phyloP scores from a whole-genome alignment of 1,140 invertebrate genomes.

The Lordiphosa collinella region DNA sequence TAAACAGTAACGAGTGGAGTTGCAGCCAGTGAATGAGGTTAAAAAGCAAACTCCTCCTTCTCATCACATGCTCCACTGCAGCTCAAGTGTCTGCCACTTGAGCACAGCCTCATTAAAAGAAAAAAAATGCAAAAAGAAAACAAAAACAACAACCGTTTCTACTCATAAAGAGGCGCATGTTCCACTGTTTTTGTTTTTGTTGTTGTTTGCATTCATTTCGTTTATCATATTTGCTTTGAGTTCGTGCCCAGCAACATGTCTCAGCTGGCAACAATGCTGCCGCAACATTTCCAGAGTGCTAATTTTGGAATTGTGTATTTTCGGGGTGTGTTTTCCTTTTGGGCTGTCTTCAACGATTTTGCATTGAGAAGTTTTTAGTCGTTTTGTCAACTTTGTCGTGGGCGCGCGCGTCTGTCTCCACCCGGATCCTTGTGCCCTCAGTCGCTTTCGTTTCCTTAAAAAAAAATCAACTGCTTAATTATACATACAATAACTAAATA shows the following conservation, averaged over 20 bases:
- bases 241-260: slow-evolving; percentile 13
- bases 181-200: slow-evolving; percentile 2
- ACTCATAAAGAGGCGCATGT: slow-evolving; percentile 6
- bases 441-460: background rate
- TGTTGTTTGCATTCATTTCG: slow-evolving; percentile 6
- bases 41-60: slow-evolving; percentile 12
- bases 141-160: slow-evolving; percentile 17
- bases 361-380: slow-evolving; percentile 45
- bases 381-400: slow-evolving; percentile 61
- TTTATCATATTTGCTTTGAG: slow-evolving; percentile 16
- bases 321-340: slow-evolving; percentile 54
- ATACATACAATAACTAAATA: slow-evolving; percentile 32
- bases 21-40: slow-evolving; percentile 43
- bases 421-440: slow-evolving; percentile 7
- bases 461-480: slow-evolving; percentile 15
- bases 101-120: slow-evolving; percentile 58
- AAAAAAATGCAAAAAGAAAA: slow-evolving; percentile 11
- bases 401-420: slow-evolving; percentile 16
- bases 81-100: slow-evolving; percentile 54
- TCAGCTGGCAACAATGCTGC: slow-evolving; percentile 38
- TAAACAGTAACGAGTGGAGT: slow-evolving; percentile 51
- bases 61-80: slow-evolving; percentile 20
- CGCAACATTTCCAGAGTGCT: slow-evolving; percentile 45
- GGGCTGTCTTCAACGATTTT: slow-evolving; percentile 12
- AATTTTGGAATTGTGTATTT: slow-evolving; percentile 55